These are phyloP conservation scores for Alligator sinensis DNA, from an alignment of 2,113 vertebrate species.

Conservation along the genomic window DNA sequence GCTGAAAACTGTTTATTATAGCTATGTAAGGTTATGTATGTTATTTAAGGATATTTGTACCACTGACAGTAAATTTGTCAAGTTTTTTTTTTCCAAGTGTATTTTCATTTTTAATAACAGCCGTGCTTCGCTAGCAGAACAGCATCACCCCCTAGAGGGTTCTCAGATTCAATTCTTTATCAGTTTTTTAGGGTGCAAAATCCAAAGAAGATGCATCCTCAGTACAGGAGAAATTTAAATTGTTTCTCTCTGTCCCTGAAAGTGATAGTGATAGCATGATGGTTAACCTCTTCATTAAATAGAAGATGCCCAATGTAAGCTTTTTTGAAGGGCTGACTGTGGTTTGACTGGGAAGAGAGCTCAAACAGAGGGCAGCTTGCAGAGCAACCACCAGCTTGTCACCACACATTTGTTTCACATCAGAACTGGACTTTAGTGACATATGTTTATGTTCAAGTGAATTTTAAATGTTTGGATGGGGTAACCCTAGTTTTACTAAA, in stretches of 20 bases:
- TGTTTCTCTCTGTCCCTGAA: neutral
- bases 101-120: neutral
- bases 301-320: neutral
- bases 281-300: too few species aligned
- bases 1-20: neutral
- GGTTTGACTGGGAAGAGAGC: neutral
- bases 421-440: neutral
- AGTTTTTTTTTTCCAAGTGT: neutral
- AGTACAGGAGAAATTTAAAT: neutral
- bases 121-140: neutral
- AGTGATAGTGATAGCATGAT: neutral
- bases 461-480: neutral
- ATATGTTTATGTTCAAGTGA: neutral
- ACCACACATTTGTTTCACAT: neutral
- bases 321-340: neutral
- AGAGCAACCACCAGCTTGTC: neutral
- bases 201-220: neutral
- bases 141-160: accelerated
- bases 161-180: neutral
- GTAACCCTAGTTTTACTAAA: neutral
- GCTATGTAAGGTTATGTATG: neutral
- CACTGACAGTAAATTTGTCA: neutral
- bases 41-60: neutral
- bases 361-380: neutral
- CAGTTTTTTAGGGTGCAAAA: neutral